Evolutionary conservation across 2,113 vertebrate species (phyloP).

Genomic region (Tachuris rubrigastra): DNA sequence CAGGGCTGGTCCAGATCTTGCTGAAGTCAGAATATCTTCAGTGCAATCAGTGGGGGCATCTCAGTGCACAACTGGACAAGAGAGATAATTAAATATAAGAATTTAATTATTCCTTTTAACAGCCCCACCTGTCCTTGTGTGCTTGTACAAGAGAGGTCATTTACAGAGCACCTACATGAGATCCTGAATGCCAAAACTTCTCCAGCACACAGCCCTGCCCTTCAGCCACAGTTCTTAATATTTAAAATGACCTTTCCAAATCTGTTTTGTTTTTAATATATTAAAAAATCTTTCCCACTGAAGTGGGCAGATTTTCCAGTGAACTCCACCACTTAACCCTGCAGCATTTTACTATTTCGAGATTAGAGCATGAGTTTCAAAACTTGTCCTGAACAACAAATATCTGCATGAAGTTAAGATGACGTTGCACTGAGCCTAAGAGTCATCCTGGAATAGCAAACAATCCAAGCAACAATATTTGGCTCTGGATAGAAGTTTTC

Average conservation of each 20-base stretch:
- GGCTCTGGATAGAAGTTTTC: background rate
- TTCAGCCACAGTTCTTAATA: background rate
- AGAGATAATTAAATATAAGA: background rate
- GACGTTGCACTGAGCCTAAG: background rate
- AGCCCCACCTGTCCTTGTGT: background rate
- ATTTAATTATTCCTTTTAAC: background rate
- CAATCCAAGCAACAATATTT: background rate
- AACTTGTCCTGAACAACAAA: background rate
- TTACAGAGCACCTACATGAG: background rate
- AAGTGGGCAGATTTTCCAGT: constrained; percentile 39
- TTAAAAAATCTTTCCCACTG: constrained; percentile 33
- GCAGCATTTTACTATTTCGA: constrained; percentile 53
- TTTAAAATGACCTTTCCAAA: constrained; percentile 36
- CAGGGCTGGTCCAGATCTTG: background rate
- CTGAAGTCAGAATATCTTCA: background rate
- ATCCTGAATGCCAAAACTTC: background rate
- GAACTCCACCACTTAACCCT: constrained; percentile 43
- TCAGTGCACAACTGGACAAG: background rate
- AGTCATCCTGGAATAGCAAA: constrained; percentile 45
- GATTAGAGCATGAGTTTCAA: background rate
- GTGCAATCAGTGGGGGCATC: background rate
- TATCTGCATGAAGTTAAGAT: background rate
- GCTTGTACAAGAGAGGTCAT: background rate
- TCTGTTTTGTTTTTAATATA: constrained; percentile 7
- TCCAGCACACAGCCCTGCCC: background rate